Evolutionary conservation across 1,140 invertebrate species (phyloP), one percentile per base, ranked within the genome.

Genomic region (Drosophila biarmipes): DNA sequence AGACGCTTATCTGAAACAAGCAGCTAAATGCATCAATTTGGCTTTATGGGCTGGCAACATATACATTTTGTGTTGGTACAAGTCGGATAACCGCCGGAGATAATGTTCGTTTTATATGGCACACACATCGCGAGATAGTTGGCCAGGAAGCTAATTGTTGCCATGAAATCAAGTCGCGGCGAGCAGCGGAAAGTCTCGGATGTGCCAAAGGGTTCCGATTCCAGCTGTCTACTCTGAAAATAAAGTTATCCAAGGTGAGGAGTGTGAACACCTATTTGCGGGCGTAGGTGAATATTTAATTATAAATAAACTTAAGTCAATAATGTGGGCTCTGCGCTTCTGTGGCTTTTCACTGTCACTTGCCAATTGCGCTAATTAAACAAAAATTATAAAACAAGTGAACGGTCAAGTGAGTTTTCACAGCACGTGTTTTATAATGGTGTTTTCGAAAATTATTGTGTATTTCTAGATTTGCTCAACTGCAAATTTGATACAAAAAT

Each of bases 11-110:
- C 81, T 64, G 46, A 53, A 62, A 71, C 77, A 51, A 58, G 68
- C 81, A 86, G 81, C 68, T 56, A 78, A 69, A 86, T 73, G 78
- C 80, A 80, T 85, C 73, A 85, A 86, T 86, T 87, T 63, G 78
- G 79, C 46, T 78, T 69, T 73, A 81, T 81, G 79, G 59, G 67
- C 55, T 77, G 62, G 61, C 58, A 72, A 76, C 72, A 69, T 19
- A 56, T 49, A 71, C 40, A 46, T 27, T 7, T 17, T 21, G 5
- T 55, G 67, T 69, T 69, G 40, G 40, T 21, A 71, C 21, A 61
- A 48, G 55, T 42, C 34, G 58, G 37, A 61, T 52, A 67, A 35
- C 29, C 24, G 19, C 0, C 6, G 48, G 19, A 71, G 67, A 71
- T 71, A 71, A 71, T 15, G 29, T 24, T 14, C 12, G 37, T 38